phyloP scores from a whole-genome alignment of 1,140 invertebrate genomes.

The Neomicropteryx cornuta region DNA sequence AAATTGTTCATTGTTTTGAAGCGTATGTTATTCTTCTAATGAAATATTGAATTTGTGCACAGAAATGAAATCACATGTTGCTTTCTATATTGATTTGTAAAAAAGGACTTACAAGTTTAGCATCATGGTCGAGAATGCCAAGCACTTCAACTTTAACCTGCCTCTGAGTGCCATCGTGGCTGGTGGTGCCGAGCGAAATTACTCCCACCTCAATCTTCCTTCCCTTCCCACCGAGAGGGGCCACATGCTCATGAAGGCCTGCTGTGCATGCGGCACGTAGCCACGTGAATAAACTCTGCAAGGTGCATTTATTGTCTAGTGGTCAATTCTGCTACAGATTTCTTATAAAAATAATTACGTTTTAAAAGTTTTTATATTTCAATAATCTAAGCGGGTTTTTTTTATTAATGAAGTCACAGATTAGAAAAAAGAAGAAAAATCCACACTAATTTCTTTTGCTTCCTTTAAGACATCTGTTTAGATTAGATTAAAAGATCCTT shows the following conservation, averaged over 20 bases:
- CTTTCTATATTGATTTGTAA: slow-evolving; percentile 2
- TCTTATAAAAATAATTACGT: too few relatives aligned
- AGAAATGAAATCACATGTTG: background rate
- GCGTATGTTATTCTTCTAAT: too few relatives aligned
- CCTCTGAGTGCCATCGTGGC: slow-evolving; percentile 67
- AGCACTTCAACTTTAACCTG: slow-evolving; percentile 84
- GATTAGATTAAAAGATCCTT: too few relatives aligned
- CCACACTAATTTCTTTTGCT: too few relatives aligned
- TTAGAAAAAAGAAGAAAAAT: too few relatives aligned
- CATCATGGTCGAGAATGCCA: slow-evolving; percentile 65
- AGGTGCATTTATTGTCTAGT: slow-evolving; percentile 13
- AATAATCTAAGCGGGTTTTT: too few relatives aligned
- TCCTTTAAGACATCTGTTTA: too few relatives aligned
- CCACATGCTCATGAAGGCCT: slow-evolving; percentile 62
- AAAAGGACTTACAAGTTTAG: slow-evolving; percentile 52
- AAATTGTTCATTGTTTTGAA: too few relatives aligned
- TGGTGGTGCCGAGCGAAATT: slow-evolving; percentile 79
- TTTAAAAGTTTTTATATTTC: too few relatives aligned
- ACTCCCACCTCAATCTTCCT: slow-evolving; percentile 69
- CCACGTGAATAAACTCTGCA: slow-evolving; percentile 69
- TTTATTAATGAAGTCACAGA: too few relatives aligned
- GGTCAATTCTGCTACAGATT: too few relatives aligned
- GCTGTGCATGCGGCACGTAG: slow-evolving; percentile 66
- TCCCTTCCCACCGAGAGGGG: slow-evolving; percentile 53
- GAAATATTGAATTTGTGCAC: too few relatives aligned